Percentiles rank a stretch among this genome's conserved stretches.
Conservation (phyloP, 2,888 invertebrate genomes). For the Empis stercorea region DNA sequence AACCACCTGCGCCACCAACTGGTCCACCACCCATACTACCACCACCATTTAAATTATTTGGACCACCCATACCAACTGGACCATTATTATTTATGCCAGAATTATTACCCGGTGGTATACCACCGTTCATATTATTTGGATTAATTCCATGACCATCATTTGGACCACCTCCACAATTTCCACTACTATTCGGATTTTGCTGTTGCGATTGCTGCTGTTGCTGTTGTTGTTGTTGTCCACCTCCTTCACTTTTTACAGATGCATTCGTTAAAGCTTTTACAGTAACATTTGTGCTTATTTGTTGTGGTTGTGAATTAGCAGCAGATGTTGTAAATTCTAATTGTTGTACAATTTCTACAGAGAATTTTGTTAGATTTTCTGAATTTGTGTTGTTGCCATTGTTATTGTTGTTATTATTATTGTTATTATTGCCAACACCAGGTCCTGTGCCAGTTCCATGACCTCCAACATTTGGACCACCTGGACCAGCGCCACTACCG, state of each 20-base stretch:
- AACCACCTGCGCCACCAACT: conserved; percentile 18
- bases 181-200: conserved; percentile 11
- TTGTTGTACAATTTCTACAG: conserved; percentile 86
- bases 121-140: conserved; percentile 2
- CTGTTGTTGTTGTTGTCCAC: conserved; percentile 14
- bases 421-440: conserved; percentile 14
- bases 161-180: conserved; percentile 8
- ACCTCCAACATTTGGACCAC: conserved; percentile 12
- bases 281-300: conserved; percentile 84
- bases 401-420: conserved; percentile 14
- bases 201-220: conserved; percentile 11
- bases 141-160: conserved; percentile 10
- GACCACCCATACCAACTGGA: conserved; percentile 20
- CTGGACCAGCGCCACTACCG: conserved; percentile 17
- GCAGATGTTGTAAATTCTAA: conserved; percentile 79
- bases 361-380: conserved; percentile 58
- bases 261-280: conserved; percentile 69
- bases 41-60: conserved; percentile 22
- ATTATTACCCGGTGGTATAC: conserved; percentile 7
- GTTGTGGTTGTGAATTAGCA: conserved; percentile 75
- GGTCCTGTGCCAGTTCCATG: neutral
- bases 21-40: conserved; percentile 22
- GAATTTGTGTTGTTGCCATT: conserved; percentile 21
- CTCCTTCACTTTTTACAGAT: conserved; percentile 36
- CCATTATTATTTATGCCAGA: conserved; percentile 23